Evolutionary conservation across 2,888 invertebrate genomes (phyloP).

Genomic region (Drosophila kuntzei): DNA sequence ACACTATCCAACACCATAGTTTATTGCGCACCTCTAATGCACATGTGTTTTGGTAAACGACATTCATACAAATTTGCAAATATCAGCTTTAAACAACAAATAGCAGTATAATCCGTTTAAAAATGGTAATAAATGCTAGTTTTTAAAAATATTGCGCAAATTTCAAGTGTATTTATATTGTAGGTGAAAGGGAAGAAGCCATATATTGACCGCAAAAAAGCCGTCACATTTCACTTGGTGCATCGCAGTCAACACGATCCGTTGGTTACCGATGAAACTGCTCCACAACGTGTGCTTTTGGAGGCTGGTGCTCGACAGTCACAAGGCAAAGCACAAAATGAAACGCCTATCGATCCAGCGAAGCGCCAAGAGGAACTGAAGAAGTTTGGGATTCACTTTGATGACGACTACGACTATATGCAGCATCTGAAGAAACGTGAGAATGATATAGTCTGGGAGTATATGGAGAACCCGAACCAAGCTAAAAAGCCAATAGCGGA

Average conservation of each 20-base stretch:
- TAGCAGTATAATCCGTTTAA: not conserved
- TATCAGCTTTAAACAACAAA: constrained; percentile 6
- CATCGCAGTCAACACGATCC: constrained; percentile 98
- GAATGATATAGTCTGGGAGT: constrained; percentile 84
- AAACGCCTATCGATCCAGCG: constrained; percentile 77
- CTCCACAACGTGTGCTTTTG: constrained; percentile 94
- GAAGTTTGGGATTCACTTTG: constrained; percentile 96
- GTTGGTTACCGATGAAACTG: constrained; percentile 93
- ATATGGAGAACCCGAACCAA: constrained; percentile 84
- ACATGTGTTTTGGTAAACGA: constrained; percentile 52
- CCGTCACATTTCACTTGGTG: constrained; percentile 96
- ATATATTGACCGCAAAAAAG: constrained; percentile 96
- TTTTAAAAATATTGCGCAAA: not conserved
- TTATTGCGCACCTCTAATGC: constrained; percentile 45
- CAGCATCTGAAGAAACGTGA: constrained; percentile 90
- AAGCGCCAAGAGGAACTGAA: constrained; percentile 90
- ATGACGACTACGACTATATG: constrained; percentile 97
- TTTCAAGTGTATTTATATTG: not conserved
- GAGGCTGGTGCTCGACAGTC: constrained; percentile 85
- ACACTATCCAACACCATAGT: no score
- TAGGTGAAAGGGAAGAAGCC: constrained; percentile 84
- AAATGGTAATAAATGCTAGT: constrained; percentile 37
- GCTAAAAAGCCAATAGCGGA: constrained; percentile 65
- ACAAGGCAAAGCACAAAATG: constrained; percentile 66
- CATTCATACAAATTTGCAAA: not conserved